Evolutionary conservation across 2,797 vertebrate species (phyloP), one percentile per base, ranked within the genome.

Genomic region (Carduelis carduelis): DNA sequence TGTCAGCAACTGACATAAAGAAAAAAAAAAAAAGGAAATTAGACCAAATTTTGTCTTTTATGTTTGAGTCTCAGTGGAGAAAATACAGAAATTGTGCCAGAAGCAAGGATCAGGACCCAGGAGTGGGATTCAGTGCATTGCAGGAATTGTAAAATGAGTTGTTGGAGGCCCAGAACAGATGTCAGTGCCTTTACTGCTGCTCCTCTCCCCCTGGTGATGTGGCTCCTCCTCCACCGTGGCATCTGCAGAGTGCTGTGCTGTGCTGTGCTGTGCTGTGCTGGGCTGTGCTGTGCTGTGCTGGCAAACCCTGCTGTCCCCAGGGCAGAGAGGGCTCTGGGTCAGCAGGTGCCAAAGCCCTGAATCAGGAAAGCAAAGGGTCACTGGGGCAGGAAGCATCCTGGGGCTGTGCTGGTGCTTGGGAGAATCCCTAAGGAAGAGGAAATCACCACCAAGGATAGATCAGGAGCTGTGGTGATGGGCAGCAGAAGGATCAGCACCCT

Each of bases 341-440:
- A 57, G 49, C 43, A 47, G 34, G 16, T 88, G 66, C 49, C 30
- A 18, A 66, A 47, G 39, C 55, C 59, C 50, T 56, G 23, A n/a
- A n/a, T 12, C 47, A 87, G 80, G 74, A 94, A 87, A 89, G n/a
- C 47, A 74, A 72, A 89, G 60, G 43, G 85, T 47, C 76, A 30
- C 47, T 46, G 52, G 50, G 55, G 44, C 47, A 74, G 86, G 70
- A 78, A 87, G 74, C 63, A 89, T 63, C 59, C 3, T 70, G 79
- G 46, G 41, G 46, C 13, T 11, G 1, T 78, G 34, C 44, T 44
- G 61, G 59, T 41, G 68, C 53, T 80, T 44, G 72, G 66, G 47
- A 93, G 20, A 59, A 78, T 88, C 86, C 86, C 56, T 49, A 49
- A 66, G 70, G 83, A 83, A 80, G 61, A 64, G 60, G 69, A 96